A percentile compares a stretch with the other conserved stretches of the same genome.
phyloP scores from a whole-genome alignment of 2,797 vertebrate genomes.

The Sebastes cheni region DNA sequence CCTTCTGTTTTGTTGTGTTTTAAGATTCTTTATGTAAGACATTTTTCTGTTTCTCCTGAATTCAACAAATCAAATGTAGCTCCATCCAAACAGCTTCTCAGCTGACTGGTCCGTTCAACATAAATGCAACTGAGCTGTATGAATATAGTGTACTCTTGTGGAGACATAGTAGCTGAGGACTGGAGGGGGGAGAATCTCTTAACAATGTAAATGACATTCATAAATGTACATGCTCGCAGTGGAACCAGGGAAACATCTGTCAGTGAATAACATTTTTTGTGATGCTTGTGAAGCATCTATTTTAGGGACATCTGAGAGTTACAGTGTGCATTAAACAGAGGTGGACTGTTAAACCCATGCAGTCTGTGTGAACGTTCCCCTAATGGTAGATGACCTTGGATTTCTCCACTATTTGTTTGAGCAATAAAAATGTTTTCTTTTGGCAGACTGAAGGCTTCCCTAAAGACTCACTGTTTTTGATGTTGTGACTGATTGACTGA shows the following conservation, averaged over 20 bases:
- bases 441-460: background rate
- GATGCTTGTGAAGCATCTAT: constrained; percentile 24
- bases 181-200: background rate
- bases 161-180: background rate
- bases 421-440: background rate
- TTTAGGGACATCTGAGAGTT: constrained; percentile 4
- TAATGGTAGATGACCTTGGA: constrained; percentile 4
- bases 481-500: constrained; percentile 40
- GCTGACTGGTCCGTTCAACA: background rate
- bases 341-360: background rate
- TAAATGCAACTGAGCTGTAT: constrained; percentile 11
- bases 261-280: constrained; percentile 27
- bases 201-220: constrained; percentile 52
- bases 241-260: constrained; percentile 47
- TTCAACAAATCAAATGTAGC: background rate
- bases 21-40: background rate
- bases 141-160: background rate
- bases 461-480: constrained; percentile 11
- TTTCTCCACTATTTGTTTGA: background rate
- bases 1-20: background rate
- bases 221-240: constrained; percentile 28
- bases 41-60: background rate
- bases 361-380: background rate
- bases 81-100: background rate
- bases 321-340: constrained; percentile 19